A percentile compares a stretch with the other conserved stretches of the same genome.
Conservation (phyloP, 2,797 vertebrate genomes). For the Sebastes itinus region DNA sequence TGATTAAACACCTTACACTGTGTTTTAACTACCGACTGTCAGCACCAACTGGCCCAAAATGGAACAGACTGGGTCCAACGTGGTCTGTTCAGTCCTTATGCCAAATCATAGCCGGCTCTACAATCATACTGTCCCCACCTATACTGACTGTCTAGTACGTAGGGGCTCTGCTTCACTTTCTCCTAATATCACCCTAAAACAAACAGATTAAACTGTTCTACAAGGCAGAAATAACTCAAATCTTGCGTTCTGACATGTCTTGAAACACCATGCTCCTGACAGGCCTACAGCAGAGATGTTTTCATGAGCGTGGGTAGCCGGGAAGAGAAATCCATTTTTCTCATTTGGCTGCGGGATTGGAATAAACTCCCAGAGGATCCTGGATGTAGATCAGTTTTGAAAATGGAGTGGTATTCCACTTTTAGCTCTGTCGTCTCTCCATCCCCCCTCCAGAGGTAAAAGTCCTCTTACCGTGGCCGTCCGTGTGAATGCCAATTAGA, state of each 20-base stretch:
- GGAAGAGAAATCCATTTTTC: conserved; percentile 56
- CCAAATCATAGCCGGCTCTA: not conserved
- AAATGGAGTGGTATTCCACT: conserved; percentile 39
- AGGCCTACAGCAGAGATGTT: conserved; percentile 18
- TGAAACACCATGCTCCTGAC: conserved; percentile 5
- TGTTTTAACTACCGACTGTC: not conserved
- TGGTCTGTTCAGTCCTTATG: not conserved
- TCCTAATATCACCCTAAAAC: not conserved
- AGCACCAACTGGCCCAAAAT: not conserved
- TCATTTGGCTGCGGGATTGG: conserved; percentile 58
- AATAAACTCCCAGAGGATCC: conserved; percentile 22
- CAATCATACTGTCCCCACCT: not conserved
- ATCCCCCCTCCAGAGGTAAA: conserved; percentile 8
- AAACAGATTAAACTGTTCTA: not conserved
- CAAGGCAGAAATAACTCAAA: not conserved
- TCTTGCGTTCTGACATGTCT: not conserved
- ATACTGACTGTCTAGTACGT: not conserved
- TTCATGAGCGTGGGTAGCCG: conserved; percentile 28
- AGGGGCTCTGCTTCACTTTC: not conserved
- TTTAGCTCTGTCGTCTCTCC: conserved; percentile 36
- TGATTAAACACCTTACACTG: not conserved
- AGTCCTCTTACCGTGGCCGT: not conserved
- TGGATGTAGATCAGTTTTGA: conserved; percentile 41
- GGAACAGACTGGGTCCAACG: not conserved
- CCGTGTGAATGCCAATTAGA: conserved; percentile 31